phyloP scores from a whole-genome alignment of 1,140 invertebrate species.

The Dendroctonus valens region DNA sequence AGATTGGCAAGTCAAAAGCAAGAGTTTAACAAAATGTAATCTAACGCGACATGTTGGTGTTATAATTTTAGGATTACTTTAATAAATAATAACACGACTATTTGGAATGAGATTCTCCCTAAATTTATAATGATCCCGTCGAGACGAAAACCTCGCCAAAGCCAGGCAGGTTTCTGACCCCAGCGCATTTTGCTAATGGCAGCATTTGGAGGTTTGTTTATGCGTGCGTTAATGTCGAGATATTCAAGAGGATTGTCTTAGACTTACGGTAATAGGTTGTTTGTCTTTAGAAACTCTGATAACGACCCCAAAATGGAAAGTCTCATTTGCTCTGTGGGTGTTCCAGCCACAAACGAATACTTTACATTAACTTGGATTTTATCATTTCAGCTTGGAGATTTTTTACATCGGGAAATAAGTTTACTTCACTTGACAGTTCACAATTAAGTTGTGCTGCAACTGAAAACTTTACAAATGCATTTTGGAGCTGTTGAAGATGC shows the following conservation, averaged over 20 bases:
- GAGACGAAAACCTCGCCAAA: constrained; percentile 5
- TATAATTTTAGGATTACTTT: no score
- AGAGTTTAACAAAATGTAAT: no score
- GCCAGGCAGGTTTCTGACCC: constrained; percentile 20
- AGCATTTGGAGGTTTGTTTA: constrained; percentile 29
- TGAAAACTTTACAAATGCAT: no score
- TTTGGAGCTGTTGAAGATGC: no score
- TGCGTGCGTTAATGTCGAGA: constrained; percentile 31
- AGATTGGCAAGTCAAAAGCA: no score
- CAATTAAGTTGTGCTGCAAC: no score
- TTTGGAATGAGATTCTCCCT: not conserved
- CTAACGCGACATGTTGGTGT: no score
- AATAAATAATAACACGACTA: not conserved
- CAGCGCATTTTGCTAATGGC: constrained; percentile 26
- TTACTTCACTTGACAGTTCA: no score
- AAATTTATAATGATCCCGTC: not conserved
- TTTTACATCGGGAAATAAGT: no score
- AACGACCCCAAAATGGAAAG: constrained; percentile 14
- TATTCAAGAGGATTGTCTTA: constrained; percentile 30
- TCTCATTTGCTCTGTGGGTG: not conserved
- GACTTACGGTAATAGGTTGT: constrained; percentile 30
- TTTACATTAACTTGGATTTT: not conserved
- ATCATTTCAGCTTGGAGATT: no score
- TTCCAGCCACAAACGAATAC: not conserved
- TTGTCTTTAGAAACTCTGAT: constrained; percentile 21